phyloP scores from a whole-genome alignment of 2,888 invertebrate genomes.

The Scaptomyza polygonia region DNA sequence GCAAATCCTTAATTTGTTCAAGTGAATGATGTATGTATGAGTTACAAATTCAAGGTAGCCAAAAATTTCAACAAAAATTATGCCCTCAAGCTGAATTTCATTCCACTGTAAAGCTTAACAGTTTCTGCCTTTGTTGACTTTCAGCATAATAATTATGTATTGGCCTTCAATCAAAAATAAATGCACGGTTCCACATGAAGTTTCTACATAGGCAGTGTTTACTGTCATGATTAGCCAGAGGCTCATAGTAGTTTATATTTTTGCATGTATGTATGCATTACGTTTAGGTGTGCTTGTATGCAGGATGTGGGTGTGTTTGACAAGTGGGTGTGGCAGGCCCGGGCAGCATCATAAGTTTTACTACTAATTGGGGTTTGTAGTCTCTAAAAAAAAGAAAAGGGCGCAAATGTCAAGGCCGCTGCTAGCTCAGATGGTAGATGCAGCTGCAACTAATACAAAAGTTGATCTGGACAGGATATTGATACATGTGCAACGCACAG shows the following conservation, averaged over 20 bases:
- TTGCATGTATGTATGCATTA: not conserved
- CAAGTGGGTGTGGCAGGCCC: conserved; percentile 65
- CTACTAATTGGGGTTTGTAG: conserved; percentile 67
- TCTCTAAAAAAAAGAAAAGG: conserved; percentile 57
- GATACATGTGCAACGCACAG: conserved; percentile 2
- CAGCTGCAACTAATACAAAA: conserved; percentile 27
- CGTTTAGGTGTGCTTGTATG: not conserved
- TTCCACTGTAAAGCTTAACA: not conserved
- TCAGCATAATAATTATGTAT: not conserved
- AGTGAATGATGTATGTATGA: not conserved
- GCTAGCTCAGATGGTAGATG: conserved; percentile 38
- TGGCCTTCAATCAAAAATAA: not conserved
- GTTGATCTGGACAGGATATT: conserved; percentile 23
- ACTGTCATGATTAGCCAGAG: conserved; percentile 11
- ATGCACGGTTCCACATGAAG: not conserved
- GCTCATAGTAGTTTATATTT: conserved; percentile 1
- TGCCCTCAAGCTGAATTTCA: not conserved
- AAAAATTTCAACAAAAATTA: not conserved
- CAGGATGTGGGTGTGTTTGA: conserved; percentile 40
- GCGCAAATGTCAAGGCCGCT: conserved; percentile 73
- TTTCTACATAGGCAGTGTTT: conserved; percentile 10
- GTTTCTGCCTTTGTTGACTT: not conserved
- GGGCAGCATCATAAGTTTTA: conserved; percentile 62
- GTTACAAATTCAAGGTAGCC: not conserved
- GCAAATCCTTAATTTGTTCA: conserved; percentile 3